Base-by-base conservation (phyloP, 2,113 vertebrate species). In the Athene noctua region DNA sequence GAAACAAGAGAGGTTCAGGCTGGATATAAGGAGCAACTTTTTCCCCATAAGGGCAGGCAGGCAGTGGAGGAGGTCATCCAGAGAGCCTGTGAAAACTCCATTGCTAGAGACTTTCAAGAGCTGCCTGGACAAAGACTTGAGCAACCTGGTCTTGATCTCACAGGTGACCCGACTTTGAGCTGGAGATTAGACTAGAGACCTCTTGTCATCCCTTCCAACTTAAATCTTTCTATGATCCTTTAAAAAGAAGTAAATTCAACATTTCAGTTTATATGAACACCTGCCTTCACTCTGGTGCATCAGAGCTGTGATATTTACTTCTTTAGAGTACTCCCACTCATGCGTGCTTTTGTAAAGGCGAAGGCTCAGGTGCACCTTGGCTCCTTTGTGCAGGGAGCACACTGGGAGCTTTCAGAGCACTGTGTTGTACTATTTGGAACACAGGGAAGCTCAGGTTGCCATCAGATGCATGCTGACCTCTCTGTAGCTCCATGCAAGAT, bases 361-460 rank as follows among this genome's bases (percentile, higher is more conserved):
- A 54, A 61, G 62, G 40, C 5, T 6, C 27, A 26, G 22, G 40
- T 73, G 22, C 4, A 34, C 40, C 11, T 9, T 0, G 0, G n/a
- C 27, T 15, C 19, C 32, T 52, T n/a, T 70, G 70, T 3, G 1
- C 13, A 15, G 32, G n/a, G 63, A 90, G n/a, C 21, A 58, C 34
- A 20, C 36, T 23, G 30, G 47, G 19, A 84, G 58, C 25, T 75
- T 59, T 79, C 51, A 54, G 62, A 54, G 58, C 66, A 68, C 9
- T 36, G 75, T 36, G 38, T 26, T 2, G 2, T 19, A 21, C 32
- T 42, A 54, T 86, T 90, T 59, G 67, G 47, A 90, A 47, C 15
- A 9, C 2, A 10, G 25, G 26, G 34, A 85, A 85, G 34, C 44
- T 90, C 54, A 51, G 65, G 49, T 54, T 92, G 40, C 68, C 86